These are phyloP conservation scores for Pardosa pseudoannulata DNA, from an alignment of 2,888 invertebrate species.

Conservation along the genomic window DNA sequence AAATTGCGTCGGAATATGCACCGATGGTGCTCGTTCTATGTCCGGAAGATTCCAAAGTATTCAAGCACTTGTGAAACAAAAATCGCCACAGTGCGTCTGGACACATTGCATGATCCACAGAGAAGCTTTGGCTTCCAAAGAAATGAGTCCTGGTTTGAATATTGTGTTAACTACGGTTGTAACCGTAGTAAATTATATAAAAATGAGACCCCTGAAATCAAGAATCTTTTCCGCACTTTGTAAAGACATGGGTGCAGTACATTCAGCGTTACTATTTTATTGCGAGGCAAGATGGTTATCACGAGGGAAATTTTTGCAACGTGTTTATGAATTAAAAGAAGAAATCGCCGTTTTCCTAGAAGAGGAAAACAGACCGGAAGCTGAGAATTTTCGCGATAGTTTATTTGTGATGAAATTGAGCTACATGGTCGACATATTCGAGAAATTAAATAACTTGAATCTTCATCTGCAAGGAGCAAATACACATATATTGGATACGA, in stretches of 20 bases:
- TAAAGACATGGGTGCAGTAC: neutral
- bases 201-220: conserved; percentile 31
- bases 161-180: conserved; percentile 29
- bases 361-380: conserved; percentile 45
- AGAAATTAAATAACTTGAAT: conserved; percentile 51
- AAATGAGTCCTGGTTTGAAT: conserved; percentile 39
- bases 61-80: conserved; percentile 8
- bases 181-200: conserved; percentile 40
- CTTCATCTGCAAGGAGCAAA: conserved; percentile 46
- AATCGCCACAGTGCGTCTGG: conserved; percentile 4
- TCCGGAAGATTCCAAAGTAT: conserved; percentile 11
- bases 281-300: conserved; percentile 17
- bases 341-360: conserved; percentile 36
- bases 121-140: conserved; percentile 28
- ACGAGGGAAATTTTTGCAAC: neutral
- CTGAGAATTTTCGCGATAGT: conserved; percentile 54
- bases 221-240: conserved; percentile 7
- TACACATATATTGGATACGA: conserved; percentile 52
- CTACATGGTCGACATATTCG: conserved; percentile 56
- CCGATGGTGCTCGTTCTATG: too few species aligned
- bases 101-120: conserved; percentile 33
- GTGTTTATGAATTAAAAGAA: conserved; percentile 12
- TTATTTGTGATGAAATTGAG: conserved; percentile 57
- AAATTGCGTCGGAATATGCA: too few species aligned
- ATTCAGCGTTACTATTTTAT: conserved; percentile 13